Percentiles rank a stretch among this genome's conserved stretches.
Conservation (phyloP, 92 coral and sea anemone genomes). For the Siderastrea radians region DNA sequence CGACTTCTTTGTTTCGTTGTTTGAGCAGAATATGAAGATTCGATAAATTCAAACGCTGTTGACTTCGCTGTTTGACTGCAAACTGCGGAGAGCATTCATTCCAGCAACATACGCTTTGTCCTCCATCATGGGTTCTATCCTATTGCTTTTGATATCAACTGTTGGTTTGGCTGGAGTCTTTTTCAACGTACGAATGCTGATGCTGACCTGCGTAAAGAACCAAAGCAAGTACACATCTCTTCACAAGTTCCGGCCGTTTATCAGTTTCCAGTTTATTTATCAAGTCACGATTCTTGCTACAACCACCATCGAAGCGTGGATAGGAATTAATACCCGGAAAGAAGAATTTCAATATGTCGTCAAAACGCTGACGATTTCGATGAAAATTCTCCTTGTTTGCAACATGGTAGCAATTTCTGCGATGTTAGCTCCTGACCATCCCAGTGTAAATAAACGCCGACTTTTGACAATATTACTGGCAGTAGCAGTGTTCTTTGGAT, state of each 20-base stretch:
- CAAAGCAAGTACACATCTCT: not conserved
- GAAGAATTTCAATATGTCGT: no score
- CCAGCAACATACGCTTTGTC: not conserved
- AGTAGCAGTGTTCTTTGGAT: no score
- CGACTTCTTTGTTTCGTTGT: no score
- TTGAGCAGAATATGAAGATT: no score
- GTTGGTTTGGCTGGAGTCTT: not conserved
- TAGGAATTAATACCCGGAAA: not conserved
- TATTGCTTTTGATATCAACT: not conserved
- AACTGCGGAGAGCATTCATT: not conserved
- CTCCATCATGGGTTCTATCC: not conserved
- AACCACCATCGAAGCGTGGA: not conserved
- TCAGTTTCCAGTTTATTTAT: not conserved
- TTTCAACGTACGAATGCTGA: slow-evolving; percentile 9
- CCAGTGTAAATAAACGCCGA: no score
- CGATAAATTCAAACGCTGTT: not conserved
- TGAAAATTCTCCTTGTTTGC: no score
- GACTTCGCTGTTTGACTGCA: not conserved
- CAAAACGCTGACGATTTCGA: no score
- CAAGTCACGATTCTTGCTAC: slow-evolving; percentile 13
- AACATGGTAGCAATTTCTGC: no score
- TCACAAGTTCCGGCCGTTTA: not conserved
- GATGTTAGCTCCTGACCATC: no score
- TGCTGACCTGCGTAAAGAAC: not conserved
- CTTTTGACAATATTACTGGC: no score